These are phyloP conservation scores for Bilobella aurantiaca DNA, from an alignment of 1,140 invertebrate species.

Conservation along the genomic window DNA sequence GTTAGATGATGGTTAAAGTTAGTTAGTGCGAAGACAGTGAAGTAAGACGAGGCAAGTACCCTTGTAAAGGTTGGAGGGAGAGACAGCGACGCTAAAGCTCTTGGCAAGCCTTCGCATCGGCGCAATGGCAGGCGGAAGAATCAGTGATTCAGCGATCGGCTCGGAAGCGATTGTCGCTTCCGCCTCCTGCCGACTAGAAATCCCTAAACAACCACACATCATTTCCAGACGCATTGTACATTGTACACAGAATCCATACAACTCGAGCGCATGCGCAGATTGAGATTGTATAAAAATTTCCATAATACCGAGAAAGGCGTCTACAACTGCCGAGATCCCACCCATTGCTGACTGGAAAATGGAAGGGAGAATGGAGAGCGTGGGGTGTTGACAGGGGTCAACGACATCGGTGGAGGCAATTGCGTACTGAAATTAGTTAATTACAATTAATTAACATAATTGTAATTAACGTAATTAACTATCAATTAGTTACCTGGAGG, in stretches of 20 bases:
- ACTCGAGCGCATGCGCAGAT: conserved; percentile 9
- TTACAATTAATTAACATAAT: conserved; percentile 13
- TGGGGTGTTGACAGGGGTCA: conserved; percentile 85
- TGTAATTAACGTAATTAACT: background rate
- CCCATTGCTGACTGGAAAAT: conserved; percentile 91
- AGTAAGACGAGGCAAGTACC: conserved; percentile 21
- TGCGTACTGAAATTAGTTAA: conserved; percentile 46
- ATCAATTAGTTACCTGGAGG: conserved; percentile 40
- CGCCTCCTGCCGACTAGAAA: background rate
- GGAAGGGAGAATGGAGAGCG: conserved; percentile 67
- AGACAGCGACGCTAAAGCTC: conserved; percentile 72
- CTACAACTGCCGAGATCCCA: conserved; percentile 82
- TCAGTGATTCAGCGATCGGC: conserved; percentile 10
- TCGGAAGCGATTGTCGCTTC: background rate
- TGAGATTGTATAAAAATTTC: conserved; percentile 5
- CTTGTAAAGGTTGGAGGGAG: conserved; percentile 40
- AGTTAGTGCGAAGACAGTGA: conserved; percentile 5
- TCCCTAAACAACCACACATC: conserved; percentile 1
- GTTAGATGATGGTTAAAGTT: conserved; percentile 41
- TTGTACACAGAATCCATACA: conserved; percentile 14
- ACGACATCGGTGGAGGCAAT: conserved; percentile 55
- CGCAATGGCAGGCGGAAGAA: conserved; percentile 43
- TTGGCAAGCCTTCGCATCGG: conserved; percentile 71
- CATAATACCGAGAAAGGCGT: conserved; percentile 79
- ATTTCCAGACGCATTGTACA: background rate